Evolutionary conservation across 2,888 invertebrate species (phyloP).

Genomic region (Nemotelus pantherinus): DNA sequence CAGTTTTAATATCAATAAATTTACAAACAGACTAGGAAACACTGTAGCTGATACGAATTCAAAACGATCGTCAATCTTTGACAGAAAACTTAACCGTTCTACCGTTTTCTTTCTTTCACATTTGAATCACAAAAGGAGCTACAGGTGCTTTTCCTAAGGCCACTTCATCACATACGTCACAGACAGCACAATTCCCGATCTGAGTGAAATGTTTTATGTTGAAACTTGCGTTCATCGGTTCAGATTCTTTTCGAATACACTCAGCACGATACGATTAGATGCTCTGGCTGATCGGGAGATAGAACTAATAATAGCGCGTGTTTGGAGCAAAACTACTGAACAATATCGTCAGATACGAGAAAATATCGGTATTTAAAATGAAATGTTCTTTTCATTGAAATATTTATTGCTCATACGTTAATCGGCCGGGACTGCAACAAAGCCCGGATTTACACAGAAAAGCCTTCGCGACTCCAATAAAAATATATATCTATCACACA

Average conservation of each 20-base stretch:
- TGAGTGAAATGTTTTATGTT: too few relatives aligned
- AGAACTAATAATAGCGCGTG: not conserved
- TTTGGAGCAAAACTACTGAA: not conserved
- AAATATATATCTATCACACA: not conserved
- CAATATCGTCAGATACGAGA: not conserved
- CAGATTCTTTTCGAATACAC: not conserved
- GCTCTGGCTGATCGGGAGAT: not conserved
- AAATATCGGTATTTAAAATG: conserved; percentile 5
- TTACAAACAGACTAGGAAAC: not conserved
- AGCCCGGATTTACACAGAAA: not conserved
- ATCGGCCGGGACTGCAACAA: not conserved
- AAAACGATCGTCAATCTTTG: not conserved
- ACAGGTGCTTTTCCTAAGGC: conserved; percentile 17
- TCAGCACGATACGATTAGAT: not conserved
- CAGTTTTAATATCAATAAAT: conserved; percentile 9
- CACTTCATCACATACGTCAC: not conserved
- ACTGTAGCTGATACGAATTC: too few relatives aligned
- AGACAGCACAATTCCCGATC: too few relatives aligned
- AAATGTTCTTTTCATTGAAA: conserved; percentile 12
- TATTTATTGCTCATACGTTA: not conserved
- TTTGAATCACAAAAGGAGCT: conserved; percentile 23
- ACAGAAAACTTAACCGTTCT: conserved; percentile 7
- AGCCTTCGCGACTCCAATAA: not conserved
- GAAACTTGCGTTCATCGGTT: too few relatives aligned
- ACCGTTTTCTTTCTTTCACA: conserved; percentile 1